These are phyloP conservation scores for Hydrolagus colliei DNA, from an alignment of 2,797 vertebrate species.

Conservation along the genomic window DNA sequence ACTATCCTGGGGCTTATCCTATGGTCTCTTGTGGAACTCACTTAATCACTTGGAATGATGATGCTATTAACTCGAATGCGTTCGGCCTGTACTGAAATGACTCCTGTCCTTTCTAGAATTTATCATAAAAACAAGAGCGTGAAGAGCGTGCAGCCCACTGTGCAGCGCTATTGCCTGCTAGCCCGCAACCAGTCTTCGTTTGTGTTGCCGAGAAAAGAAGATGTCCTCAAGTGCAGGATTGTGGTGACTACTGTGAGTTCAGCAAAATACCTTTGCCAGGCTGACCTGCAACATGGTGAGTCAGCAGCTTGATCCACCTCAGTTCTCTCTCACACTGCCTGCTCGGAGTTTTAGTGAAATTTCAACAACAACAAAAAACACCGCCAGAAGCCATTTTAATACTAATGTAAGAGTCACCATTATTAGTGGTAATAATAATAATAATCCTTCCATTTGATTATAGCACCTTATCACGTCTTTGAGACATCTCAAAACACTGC, in stretches of 20 bases:
- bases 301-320: background rate
- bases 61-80: background rate
- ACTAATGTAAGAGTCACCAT: background rate
- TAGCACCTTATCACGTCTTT: too few species aligned
- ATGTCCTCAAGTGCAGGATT: conserved; percentile 31
- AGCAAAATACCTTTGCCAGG: conserved; percentile 34
- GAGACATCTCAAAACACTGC: too few species aligned
- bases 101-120: conserved; percentile 2
- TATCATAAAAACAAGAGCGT: conserved; percentile 18
- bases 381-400: background rate
- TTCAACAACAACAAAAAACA: background rate
- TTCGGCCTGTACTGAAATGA: background rate
- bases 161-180: conserved; percentile 23
- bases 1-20: too few species aligned
- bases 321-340: background rate
- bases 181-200: background rate
- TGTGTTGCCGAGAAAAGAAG: conserved; percentile 29
- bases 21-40: too few species aligned
- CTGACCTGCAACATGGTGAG: conserved; percentile 32
- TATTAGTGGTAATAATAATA: background rate
- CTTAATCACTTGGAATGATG: too few species aligned
- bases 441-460: too few species aligned
- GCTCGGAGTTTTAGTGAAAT: background rate
- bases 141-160: conserved; percentile 1
- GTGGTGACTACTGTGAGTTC: conserved; percentile 34